Evolutionary conservation across 2,113 vertebrate genomes (phyloP).

Genomic region (Neogale vison): DNA sequence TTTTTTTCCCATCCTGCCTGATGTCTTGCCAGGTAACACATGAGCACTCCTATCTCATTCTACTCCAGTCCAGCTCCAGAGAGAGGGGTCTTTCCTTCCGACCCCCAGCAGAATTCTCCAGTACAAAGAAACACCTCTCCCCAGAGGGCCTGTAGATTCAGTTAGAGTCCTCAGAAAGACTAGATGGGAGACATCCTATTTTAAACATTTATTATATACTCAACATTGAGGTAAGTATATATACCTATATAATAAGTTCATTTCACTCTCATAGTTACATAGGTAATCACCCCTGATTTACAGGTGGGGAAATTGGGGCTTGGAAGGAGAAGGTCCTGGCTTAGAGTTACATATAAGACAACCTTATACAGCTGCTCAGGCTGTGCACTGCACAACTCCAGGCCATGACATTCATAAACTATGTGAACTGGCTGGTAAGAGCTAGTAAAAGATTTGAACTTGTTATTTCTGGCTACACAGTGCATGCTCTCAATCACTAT

Average conservation of each 20-base stretch:
- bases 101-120: neutral
- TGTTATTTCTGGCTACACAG: neutral
- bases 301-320: neutral
- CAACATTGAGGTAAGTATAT: neutral
- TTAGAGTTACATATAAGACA: neutral
- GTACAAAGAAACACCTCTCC: neutral
- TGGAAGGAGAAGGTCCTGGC: neutral
- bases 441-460: neutral
- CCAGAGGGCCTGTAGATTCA: neutral
- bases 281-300: neutral
- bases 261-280: neutral
- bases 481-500: neutral
- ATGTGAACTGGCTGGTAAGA: neutral
- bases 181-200: neutral
- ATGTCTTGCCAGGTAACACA: neutral
- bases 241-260: neutral
- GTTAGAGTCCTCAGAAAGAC: neutral
- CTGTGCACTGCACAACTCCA: neutral
- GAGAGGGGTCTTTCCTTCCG: neutral
- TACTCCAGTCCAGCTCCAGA: neutral
- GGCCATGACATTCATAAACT: neutral
- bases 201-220: neutral
- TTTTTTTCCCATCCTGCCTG: neutral
- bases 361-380: neutral
- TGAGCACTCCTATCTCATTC: neutral